Evolutionary conservation across 2,113 vertebrate genomes (phyloP), one percentile per base, ranked within the genome.

Genomic region (Heteronetta atricapilla): DNA sequence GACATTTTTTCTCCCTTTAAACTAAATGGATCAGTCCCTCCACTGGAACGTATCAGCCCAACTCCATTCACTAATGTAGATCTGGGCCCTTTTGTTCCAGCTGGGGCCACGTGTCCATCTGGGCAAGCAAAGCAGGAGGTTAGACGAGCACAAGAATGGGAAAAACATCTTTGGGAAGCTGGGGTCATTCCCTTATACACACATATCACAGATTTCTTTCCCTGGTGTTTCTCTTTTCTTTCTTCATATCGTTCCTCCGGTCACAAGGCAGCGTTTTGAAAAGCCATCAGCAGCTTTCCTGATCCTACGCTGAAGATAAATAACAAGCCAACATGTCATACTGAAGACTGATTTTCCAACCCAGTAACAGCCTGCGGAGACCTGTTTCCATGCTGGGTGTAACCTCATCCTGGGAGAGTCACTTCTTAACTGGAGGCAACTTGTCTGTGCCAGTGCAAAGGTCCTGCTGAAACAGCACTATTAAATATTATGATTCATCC

Each of bases 401-500:
- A 89, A 62, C 69, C 66, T 88, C 42, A 74, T 16, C 15, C 38
- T 38, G 23, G 13, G 48, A 90, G n/a, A 83, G 76, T 83, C 88
- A 62, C 25, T 84, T 79, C 70, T 82, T 77, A 53, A 87, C 12
- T 8, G 62, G 70, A 96, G 68, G 44, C 44, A 88, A 52, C 53
- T 92, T 59, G 25, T 38, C 79, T 55, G 31, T 76, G 86, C 42
- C 83, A 92, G 66, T 76, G 76, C 40, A 67, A 90, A 90, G 53
- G 53, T 90, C 80, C 17, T 83, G 86, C 82, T 84, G 88, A 91
- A 90, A 44, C 73, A 95, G 76, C 80, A 91, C 48, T 81, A 88
- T 21, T 86, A 76, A 88, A 89, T 94, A n/a, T 29, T 26, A 63
- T 88, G 77, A 77, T 92, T 90, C 81, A 96, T 90, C 53, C 40